These are phyloP conservation scores for Enteromius anoplus DNA, from an alignment of 2,797 vertebrate genomes.

Conservation along the genomic window DNA sequence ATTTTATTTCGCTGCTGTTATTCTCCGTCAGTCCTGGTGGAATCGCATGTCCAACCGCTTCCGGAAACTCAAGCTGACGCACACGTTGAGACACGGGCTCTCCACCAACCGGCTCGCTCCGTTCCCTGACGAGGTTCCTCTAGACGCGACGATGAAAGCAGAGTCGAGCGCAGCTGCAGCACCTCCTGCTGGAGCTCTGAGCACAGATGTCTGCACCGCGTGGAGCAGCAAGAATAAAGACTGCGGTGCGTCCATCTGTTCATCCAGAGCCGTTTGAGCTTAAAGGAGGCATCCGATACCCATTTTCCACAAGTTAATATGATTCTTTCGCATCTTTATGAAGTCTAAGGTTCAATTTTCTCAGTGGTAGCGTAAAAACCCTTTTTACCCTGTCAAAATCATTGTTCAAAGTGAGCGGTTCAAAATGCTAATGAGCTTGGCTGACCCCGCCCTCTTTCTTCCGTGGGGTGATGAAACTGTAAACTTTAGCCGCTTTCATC, in stretches of 20 bases:
- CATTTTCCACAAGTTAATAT: no score
- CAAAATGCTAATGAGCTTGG: no score
- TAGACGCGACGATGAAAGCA: constrained; percentile 91
- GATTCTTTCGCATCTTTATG: no score
- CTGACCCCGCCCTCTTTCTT: no score
- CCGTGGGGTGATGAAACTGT: no score
- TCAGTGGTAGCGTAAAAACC: no score
- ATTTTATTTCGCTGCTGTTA: not conserved
- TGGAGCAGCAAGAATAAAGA: constrained; percentile 80
- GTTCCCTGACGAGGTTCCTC: constrained; percentile 81
- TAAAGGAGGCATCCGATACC: no score
- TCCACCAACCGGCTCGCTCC: constrained; percentile 86
- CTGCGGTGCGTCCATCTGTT: constrained; percentile 83
- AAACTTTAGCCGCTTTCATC: no score
- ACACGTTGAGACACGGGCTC: constrained; percentile 91
- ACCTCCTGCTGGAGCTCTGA: constrained; percentile 64
- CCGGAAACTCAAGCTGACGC: constrained; percentile 93
- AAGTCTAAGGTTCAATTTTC: no score
- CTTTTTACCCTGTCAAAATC: no score
- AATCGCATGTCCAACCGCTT: constrained; percentile 98
- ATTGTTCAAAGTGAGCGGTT: no score
- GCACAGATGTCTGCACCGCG: constrained; percentile 68
- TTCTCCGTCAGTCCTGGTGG: constrained; percentile 93
- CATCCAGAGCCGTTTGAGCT: not conserved
- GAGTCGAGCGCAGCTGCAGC: constrained; percentile 61